Evolutionary conservation across 1,140 invertebrate species (phyloP).

Genomic region (Drosophila subpulchrella): DNA sequence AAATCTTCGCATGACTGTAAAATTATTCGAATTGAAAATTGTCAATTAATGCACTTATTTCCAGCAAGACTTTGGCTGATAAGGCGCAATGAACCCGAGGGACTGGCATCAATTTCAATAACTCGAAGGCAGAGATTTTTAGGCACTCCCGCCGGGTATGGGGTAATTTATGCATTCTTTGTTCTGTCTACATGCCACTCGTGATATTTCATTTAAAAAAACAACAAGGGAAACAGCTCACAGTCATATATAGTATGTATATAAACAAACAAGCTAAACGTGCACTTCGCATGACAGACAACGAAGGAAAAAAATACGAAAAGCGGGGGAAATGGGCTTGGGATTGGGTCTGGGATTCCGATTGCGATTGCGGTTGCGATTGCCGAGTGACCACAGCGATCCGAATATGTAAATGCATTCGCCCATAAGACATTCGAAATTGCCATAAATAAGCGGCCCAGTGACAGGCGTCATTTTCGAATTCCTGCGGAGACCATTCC

Average conservation of each 20-base stretch:
- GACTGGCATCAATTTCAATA: slow-evolving; percentile 45
- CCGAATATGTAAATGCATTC: slow-evolving; percentile 74
- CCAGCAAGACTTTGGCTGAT: slow-evolving; percentile 40
- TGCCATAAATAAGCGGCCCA: slow-evolving; percentile 66
- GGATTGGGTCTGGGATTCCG: slow-evolving; percentile 26
- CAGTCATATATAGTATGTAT: slow-evolving; percentile 34
- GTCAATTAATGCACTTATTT: slow-evolving; percentile 38
- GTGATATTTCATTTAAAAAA: slow-evolving; percentile 66
- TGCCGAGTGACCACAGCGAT: slow-evolving; percentile 50
- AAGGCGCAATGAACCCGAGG: slow-evolving; percentile 58
- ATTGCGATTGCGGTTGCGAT: slow-evolving; percentile 36
- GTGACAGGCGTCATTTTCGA: slow-evolving; percentile 69
- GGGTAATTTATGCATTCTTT: slow-evolving; percentile 78
- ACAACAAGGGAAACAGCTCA: slow-evolving; percentile 33
- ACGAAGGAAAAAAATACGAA: background rate
- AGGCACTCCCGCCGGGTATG: slow-evolving; percentile 27
- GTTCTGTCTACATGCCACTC: slow-evolving; percentile 61
- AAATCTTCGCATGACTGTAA: slow-evolving; percentile 30
- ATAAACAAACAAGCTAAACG: slow-evolving; percentile 47
- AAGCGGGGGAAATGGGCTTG: slow-evolving; percentile 21
- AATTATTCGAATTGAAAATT: slow-evolving; percentile 19
- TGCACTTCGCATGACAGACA: slow-evolving; percentile 48
- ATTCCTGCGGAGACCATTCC: slow-evolving; percentile 53
- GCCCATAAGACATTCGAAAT: slow-evolving; percentile 34
- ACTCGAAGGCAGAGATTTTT: slow-evolving; percentile 63